Conservation (phyloP, 2,888 invertebrate species). For the Lordiphosa fenestrarum region DNA sequence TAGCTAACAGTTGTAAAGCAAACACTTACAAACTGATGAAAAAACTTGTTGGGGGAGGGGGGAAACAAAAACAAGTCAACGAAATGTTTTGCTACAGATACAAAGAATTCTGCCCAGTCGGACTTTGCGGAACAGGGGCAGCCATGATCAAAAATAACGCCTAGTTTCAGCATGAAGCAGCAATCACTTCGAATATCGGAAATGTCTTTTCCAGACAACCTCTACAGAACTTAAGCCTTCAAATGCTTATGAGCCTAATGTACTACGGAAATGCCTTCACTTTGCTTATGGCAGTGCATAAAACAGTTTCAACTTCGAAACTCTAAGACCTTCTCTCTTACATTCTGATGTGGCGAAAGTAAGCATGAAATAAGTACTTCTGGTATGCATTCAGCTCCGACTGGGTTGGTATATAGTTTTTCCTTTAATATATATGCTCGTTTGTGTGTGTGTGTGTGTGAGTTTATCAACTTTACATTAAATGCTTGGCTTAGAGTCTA, state of each 20-base stretch:
- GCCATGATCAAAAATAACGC: too few relatives aligned
- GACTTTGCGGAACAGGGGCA: too few relatives aligned
- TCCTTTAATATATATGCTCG: conserved; percentile 16
- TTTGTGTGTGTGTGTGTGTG: conserved; percentile 12
- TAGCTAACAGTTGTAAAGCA: conserved; percentile 66
- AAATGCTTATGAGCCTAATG: too few relatives aligned
- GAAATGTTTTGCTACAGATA: conserved; percentile 44
- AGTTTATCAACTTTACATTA: conserved; percentile 41
- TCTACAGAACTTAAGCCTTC: too few relatives aligned
- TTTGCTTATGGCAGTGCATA: too few relatives aligned
- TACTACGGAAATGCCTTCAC: background rate
- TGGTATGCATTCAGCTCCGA: too few relatives aligned
- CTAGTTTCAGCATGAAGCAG: conserved; percentile 38
- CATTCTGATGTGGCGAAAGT: too few relatives aligned
- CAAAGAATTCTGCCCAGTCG: conserved; percentile 16
- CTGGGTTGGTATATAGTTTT: conserved; percentile 15
- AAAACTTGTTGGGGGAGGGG: conserved; percentile 28
- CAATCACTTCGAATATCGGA: too few relatives aligned
- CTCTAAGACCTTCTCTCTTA: too few relatives aligned
- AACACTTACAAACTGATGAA: conserved; percentile 49
- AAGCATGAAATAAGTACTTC: too few relatives aligned
- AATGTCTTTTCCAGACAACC: too few relatives aligned
- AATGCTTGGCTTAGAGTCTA: conserved; percentile 51
- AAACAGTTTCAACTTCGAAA: too few relatives aligned
- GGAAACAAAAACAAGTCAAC: conserved; percentile 57